A percentile compares a stretch with the other conserved stretches of the same genome.
phyloP scores from a whole-genome alignment of 2,113 vertebrate genomes.

The Ovis aries region DNA sequence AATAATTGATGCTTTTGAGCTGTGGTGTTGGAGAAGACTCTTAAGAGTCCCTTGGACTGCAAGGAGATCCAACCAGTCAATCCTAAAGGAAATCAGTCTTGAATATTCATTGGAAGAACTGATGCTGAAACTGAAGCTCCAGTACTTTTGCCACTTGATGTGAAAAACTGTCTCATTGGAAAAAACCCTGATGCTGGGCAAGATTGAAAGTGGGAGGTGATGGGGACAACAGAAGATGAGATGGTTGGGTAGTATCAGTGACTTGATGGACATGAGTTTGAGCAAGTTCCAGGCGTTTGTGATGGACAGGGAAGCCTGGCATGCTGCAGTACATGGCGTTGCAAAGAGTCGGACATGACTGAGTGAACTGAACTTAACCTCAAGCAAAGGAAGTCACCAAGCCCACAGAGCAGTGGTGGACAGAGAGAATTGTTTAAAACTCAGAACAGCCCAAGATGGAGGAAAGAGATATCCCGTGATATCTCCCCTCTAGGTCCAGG shows the following conservation, averaged over 20 bases:
- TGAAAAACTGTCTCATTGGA: background rate
- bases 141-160: background rate
- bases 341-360: background rate
- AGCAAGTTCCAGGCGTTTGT: accelerated
- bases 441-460: background rate
- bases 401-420: background rate
- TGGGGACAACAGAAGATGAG: accelerated
- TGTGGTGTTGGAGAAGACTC: background rate
- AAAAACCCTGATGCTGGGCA: background rate
- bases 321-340: background rate
- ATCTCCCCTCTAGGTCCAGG: background rate
- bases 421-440: background rate
- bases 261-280: background rate
- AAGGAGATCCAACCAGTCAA: background rate
- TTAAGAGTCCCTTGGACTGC: background rate
- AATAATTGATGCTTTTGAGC: background rate
- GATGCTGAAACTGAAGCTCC: background rate
- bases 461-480: background rate
- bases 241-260: background rate
- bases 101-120: background rate
- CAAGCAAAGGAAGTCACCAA: background rate
- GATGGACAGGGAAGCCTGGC: background rate
- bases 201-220: background rate
- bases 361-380: background rate
- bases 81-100: background rate